A percentile compares a stretch with the other conserved stretches of the same genome.
Evolutionary conservation across 2,113 vertebrate species (phyloP).

Genomic region (Perca flavescens): DNA sequence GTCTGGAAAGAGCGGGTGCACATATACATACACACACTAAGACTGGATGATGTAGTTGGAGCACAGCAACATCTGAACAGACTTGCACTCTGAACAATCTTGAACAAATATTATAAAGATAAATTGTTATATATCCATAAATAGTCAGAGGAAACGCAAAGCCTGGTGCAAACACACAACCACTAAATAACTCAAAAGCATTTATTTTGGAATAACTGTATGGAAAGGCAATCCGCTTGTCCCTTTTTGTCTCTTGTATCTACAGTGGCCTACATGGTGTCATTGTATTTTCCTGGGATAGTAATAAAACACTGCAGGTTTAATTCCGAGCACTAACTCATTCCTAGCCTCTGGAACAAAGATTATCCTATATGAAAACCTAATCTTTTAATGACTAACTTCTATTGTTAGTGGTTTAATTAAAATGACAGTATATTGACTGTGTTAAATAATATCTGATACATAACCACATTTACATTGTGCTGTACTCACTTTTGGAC

Average conservation of each 20-base stretch:
- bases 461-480: not conserved
- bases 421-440: not conserved
- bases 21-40: constrained; percentile 13
- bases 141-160: not conserved
- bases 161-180: not conserved
- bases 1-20: constrained; percentile 9
- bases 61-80: not conserved
- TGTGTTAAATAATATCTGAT: not conserved
- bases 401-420: not conserved
- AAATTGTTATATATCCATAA: not conserved
- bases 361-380: constrained; percentile 26
- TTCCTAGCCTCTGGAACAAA: constrained; percentile 3
- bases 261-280: not conserved
- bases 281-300: constrained; percentile 10
- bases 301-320: constrained; percentile 33
- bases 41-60: not conserved
- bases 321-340: constrained; percentile 9
- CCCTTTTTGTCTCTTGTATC: not conserved
- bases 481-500: not conserved
- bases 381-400: not conserved
- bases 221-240: not conserved
- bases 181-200: not conserved
- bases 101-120: not conserved
- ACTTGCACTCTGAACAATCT: not conserved
- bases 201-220: constrained; percentile 7